A percentile compares a stretch with the other conserved stretches of the same genome.
phyloP scores from a whole-genome alignment of 2,797 vertebrate species.

The Protonibea diacanthus region DNA sequence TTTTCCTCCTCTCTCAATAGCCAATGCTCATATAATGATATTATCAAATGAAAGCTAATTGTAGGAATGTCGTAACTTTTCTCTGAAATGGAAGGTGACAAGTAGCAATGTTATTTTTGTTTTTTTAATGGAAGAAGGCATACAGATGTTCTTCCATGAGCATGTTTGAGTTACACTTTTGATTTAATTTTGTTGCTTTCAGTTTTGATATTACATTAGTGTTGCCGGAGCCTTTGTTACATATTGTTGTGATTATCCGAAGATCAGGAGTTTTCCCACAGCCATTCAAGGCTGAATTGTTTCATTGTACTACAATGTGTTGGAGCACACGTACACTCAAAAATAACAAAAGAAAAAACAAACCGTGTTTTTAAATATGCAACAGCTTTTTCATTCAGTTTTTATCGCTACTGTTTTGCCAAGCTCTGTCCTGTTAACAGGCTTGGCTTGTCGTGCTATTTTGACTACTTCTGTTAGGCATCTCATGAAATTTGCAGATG shows the following conservation, averaged over 20 bases:
- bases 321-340: background rate
- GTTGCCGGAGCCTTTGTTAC: background rate
- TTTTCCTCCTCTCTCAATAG: background rate
- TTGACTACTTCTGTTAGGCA: background rate
- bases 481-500: background rate
- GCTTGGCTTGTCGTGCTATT: background rate
- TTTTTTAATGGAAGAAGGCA: background rate
- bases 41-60: background rate
- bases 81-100: background rate
- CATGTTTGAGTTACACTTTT: background rate
- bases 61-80: background rate
- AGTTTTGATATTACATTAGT: conserved; percentile 4
- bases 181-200: conserved; percentile 7
- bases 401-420: background rate
- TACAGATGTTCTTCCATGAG: conserved; percentile 7
- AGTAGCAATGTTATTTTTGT: background rate
- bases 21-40: background rate
- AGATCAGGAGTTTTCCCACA: conserved; percentile 17
- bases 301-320: background rate
- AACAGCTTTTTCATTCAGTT: background rate
- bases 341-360: background rate
- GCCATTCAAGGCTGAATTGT: background rate
- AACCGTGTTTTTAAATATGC: background rate
- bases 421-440: conserved; percentile 10
- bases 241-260: conserved; percentile 13